These are phyloP conservation scores for Synanceia verrucosa DNA, from an alignment of 2,797 vertebrate genomes.

Conservation along the genomic window DNA sequence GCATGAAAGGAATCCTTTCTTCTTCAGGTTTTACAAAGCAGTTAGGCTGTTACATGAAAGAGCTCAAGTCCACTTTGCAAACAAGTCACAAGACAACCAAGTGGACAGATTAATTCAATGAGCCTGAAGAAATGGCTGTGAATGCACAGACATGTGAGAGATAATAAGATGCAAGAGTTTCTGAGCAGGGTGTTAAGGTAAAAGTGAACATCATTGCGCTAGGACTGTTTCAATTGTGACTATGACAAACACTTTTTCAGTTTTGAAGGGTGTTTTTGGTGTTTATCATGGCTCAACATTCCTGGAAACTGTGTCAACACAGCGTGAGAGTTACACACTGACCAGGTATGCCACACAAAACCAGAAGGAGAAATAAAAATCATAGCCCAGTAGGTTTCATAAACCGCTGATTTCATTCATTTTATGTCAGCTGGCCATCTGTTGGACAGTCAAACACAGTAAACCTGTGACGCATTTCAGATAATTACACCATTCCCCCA, in stretches of 20 bases:
- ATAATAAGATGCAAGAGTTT: slow-evolving; percentile 25
- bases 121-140: slow-evolving; percentile 50
- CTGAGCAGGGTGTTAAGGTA: background rate
- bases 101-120: slow-evolving; percentile 69
- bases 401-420: background rate
- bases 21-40: slow-evolving; percentile 49
- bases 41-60: slow-evolving; percentile 58
- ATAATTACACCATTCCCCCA: slow-evolving; percentile 6
- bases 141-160: slow-evolving; percentile 55
- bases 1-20: slow-evolving; percentile 71
- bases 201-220: background rate
- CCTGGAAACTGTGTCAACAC: slow-evolving; percentile 24
- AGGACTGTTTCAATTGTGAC: background rate
- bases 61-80: slow-evolving; percentile 71
- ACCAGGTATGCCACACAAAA: background rate
- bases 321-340: slow-evolving; percentile 1
- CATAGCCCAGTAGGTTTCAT: background rate
- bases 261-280: slow-evolving; percentile 7
- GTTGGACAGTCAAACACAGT: slow-evolving; percentile 6
- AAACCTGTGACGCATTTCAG: slow-evolving; percentile 23
- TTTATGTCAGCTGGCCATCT: slow-evolving; percentile 26
- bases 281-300: slow-evolving; percentile 29
- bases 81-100: slow-evolving; percentile 80
- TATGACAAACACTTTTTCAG: slow-evolving; percentile 9
- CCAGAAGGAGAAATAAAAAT: background rate